phyloP scores from a whole-genome alignment of 2,888 invertebrate genomes.

The Morinoia aosen region DNA sequence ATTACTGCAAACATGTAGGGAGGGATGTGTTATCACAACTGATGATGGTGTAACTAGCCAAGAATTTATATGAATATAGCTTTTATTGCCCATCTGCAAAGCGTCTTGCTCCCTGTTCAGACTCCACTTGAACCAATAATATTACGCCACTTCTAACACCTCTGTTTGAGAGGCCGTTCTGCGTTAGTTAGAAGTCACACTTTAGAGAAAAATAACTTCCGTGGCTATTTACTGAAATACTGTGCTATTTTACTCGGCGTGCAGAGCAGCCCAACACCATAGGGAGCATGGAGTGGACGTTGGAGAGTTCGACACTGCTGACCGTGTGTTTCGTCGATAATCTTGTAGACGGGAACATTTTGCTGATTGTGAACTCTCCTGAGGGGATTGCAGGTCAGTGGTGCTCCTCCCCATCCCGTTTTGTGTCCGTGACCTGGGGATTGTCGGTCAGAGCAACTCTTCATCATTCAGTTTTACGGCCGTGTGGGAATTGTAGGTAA shows the following conservation, averaged over 20 bases:
- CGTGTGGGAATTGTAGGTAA: too few relatives aligned
- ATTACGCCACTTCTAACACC: not conserved
- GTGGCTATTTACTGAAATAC: not conserved
- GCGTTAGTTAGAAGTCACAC: not conserved
- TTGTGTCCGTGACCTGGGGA: too few relatives aligned
- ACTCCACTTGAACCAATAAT: not conserved
- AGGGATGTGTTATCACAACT: too few relatives aligned
- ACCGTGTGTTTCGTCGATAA: not conserved
- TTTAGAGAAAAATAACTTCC: too few relatives aligned
- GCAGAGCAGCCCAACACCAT: not conserved
- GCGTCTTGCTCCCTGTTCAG: too few relatives aligned
- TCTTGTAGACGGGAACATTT: not conserved
- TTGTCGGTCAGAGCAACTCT: too few relatives aligned
- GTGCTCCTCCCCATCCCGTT: not conserved
- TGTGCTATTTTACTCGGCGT: not conserved
- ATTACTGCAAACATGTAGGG: too few relatives aligned
- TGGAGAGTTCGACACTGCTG: not conserved
- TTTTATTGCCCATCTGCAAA: too few relatives aligned
- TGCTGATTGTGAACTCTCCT: not conserved
- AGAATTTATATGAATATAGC: too few relatives aligned
- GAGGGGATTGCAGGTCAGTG: not conserved
- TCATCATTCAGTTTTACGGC: too few relatives aligned
- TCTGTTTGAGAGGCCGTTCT: too few relatives aligned
- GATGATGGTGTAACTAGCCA: too few relatives aligned
- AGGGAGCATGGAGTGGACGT: not conserved